Conservation (phyloP, 2,113 vertebrate genomes). For the Actenoides lindsayi region DNA sequence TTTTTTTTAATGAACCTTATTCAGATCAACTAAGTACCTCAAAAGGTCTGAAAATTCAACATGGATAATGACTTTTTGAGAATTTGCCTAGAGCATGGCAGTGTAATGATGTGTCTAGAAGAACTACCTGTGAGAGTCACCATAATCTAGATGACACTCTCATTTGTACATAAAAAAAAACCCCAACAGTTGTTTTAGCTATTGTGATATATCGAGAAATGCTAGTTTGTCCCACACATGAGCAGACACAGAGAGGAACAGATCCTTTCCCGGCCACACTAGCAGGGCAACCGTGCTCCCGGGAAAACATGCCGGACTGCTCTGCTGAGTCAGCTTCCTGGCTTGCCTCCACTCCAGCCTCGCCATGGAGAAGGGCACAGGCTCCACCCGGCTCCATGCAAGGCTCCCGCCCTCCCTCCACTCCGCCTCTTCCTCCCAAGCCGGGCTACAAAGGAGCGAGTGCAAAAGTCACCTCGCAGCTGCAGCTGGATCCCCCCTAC, state of each 20-base stretch:
- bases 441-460: rapidly evolving
- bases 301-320: slow-evolving; percentile 68
- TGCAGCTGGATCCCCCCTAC: too few species aligned
- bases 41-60: not conserved
- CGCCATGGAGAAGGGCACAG: slow-evolving; percentile 12
- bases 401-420: not conserved
- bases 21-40: not conserved
- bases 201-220: not conserved
- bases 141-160: not conserved
- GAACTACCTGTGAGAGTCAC: not conserved
- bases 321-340: not conserved
- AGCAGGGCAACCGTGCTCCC: slow-evolving; percentile 78
- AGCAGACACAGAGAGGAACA: not conserved
- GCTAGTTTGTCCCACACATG: not conserved
- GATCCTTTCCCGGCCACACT: not conserved
- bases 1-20: not conserved
- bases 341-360: not conserved
- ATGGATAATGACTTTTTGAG: not conserved
- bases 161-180: not conserved
- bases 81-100: not conserved
- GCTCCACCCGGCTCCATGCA: not conserved
- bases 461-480: not conserved
- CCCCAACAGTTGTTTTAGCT: not conserved
- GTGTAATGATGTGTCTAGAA: not conserved
- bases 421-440: not conserved